Base-by-base conservation (phyloP, 2,113 vertebrate species). In the Chamaea fasciata region DNA sequence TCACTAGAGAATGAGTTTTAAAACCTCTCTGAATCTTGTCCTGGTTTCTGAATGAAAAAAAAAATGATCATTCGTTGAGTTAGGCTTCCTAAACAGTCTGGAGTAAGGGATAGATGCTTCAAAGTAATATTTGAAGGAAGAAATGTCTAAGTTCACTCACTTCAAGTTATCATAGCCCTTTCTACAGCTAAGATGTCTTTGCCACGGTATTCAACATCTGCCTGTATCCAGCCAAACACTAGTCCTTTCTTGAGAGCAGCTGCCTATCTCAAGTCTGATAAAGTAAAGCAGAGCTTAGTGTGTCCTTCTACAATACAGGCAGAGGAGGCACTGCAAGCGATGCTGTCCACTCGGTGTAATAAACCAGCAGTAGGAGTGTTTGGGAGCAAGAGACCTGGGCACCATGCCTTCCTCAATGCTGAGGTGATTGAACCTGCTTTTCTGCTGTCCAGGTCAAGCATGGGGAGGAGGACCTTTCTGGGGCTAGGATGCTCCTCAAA, bases 311-410 rank as follows among this genome's bases (percentile, higher is more conserved):
- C 86, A 87, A 55, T 9, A 46, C 11, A 74, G 47, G 35, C 15
- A 60, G n/a, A 89, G 13, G 11, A 76, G 68, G n/a, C 39, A 15
- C 50, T 74, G 55, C 31, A 41, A 19, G 15, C 46, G 71, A 14
- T 55, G 47, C 21, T 90, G 44, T 33, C 20, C 44, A 11, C 27
- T 55, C 23, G 47, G 7, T 47, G 18, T 9, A 55, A 31, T 27
- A 47, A 39, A 10, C 6, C 0, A 1, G 10, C 30, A 68, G 35
- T 3, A 37, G 28, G 19, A n/a, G 10, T 20, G 28, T 11, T 82
- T 55, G 44, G 62, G 23, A 68, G 27, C 4, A 47, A 52, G 41
- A 56, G 27, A 47, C 10, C 28, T 26, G 15, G 83, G 26, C 23
- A 33, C 21, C 8, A 11, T 23, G 15, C 6, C 17, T 47, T 82